Evolutionary conservation across 2,797 vertebrate species (phyloP).

Genomic region (Tarsius wallacei): DNA sequence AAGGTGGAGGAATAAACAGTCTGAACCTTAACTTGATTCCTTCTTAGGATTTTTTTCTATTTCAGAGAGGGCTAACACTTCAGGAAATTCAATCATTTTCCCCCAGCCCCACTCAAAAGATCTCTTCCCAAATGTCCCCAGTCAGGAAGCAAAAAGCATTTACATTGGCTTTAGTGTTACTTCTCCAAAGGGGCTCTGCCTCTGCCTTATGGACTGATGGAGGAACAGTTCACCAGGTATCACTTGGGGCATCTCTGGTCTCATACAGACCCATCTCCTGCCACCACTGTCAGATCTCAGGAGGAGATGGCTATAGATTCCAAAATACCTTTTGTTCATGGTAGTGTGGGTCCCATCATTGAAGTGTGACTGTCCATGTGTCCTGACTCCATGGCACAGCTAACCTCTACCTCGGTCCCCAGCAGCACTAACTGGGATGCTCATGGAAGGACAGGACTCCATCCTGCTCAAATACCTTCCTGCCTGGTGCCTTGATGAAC

Average conservation of each 20-base stretch:
- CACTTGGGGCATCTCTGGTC: neutral
- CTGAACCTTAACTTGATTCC: neutral
- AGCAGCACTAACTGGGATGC: neutral
- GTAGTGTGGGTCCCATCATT: accelerated
- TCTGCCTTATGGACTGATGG: neutral
- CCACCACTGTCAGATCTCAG: neutral
- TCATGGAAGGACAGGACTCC: neutral
- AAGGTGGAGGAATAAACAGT: neutral
- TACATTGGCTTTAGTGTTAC: neutral
- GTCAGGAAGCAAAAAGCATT: neutral
- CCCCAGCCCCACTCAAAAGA: neutral
- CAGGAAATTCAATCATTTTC: neutral
- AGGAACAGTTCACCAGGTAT: neutral
- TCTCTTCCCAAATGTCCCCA: neutral
- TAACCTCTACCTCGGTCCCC: neutral
- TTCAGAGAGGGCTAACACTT: neutral
- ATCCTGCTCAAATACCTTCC: neutral
- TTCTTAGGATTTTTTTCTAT: neutral
- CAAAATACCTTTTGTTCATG: neutral
- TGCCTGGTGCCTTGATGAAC: neutral
- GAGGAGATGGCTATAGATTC: neutral
- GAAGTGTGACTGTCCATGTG: neutral
- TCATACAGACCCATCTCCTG: neutral
- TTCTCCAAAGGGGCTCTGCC: neutral
- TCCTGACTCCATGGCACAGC: accelerated